Conservation (phyloP, 2,797 vertebrate genomes). For the Urosaurus nigricauda region DNA sequence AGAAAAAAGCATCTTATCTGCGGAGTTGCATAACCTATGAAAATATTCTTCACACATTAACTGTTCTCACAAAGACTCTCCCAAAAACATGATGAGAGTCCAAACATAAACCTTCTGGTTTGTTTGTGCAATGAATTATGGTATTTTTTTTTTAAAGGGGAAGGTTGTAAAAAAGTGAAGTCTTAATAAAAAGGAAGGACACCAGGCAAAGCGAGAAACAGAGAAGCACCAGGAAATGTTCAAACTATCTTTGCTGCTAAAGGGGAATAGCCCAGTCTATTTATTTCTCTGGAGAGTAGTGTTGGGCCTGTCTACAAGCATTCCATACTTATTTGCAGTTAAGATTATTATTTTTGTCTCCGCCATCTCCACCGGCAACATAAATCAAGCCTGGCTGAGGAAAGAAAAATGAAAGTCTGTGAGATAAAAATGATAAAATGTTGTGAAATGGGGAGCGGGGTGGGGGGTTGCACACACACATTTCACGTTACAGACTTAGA, state of each 20-base stretch:
- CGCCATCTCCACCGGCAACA: not conserved
- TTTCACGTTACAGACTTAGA: not conserved
- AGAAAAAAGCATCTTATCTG: not conserved
- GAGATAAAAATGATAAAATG: not conserved
- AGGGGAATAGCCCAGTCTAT: not conserved
- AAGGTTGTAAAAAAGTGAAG: not conserved
- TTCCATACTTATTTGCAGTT: not conserved
- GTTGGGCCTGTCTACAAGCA: not conserved
- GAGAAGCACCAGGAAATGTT: not conserved
- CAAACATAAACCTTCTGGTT: not conserved
- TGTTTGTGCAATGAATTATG: slow-evolving; percentile 11
- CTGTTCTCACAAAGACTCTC: not conserved
- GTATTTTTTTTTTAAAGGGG: not conserved
- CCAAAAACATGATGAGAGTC: not conserved
- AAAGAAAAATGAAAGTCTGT: slow-evolving; percentile 1
- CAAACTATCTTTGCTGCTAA: not conserved
- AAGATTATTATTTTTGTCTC: not conserved
- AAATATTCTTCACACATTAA: not conserved
- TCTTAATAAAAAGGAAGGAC: not conserved
- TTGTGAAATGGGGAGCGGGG: not conserved
- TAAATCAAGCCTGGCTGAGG: not conserved
- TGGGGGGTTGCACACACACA: not conserved
- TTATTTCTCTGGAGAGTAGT: not conserved
- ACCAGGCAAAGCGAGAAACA: not conserved
- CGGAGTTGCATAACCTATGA: not conserved